Evolutionary conservation across 2,797 vertebrate species (phyloP), one percentile per base, ranked within the genome.

Genomic region (Lepus townsendii): DNA sequence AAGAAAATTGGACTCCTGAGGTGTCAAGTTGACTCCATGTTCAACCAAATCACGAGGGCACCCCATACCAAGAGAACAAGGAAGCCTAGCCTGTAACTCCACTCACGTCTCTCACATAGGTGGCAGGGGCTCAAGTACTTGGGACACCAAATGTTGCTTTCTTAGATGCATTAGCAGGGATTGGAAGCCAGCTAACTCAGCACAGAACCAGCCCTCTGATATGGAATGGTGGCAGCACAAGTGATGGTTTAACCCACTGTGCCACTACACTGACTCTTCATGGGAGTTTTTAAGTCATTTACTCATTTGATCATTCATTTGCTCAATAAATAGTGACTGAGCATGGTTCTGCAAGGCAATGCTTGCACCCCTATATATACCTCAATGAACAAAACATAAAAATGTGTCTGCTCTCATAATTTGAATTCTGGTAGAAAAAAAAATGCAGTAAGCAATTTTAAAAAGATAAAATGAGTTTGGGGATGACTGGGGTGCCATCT

Each of bases 301-400:
- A 38, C 11, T 78, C 66, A 72, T 79, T 77, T 72, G 32, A 69
- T 47, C 52, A 54, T 57, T 76, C 54, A 83, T 57, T 84, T 57
- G 42, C 16, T 72, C n/a, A 69, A 75, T 38, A 90, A 84, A 89
- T 69, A 75, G 66, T 82, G 88, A 86, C 30, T 42, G 87, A 38
- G 7, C 16, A 22, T 84, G 30, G 72, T 32, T 84, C 72, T 35
- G 6, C 27, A 52, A 60, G n/a, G n/a, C 9, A 54, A 38, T 68
- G 13, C 24, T 83, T 92, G 77, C 72, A 92, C 68, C 27, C 54
- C 20, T 72, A 5, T 3, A 13, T 35, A 69, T 30, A 75, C 1
- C 7, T 20, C 35, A 88, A 78, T 50, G 52, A 92, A 85, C 27
- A 60, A 73, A 90, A 88, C 10, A 66, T 63, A 78, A 78, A 78